phyloP scores from a whole-genome alignment of 2,888 invertebrate species.

The Rhagophthalmus giganteus region DNA sequence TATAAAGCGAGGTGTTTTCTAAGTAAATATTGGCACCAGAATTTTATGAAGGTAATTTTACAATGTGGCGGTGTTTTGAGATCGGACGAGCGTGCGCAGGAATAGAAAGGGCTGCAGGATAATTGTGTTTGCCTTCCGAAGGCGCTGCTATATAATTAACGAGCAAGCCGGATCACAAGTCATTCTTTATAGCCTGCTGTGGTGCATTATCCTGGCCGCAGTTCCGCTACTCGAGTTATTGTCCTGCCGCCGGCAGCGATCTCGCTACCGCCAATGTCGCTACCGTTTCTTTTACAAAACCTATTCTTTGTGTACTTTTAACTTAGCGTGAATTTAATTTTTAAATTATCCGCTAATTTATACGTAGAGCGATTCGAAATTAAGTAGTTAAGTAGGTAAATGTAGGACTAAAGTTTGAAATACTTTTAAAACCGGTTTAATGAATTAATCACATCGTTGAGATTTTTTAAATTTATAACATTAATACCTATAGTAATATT shows the following conservation, averaged over 20 bases:
- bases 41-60: constrained; percentile 29
- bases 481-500: no score
- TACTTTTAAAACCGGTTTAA: no score
- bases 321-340: constrained; percentile 22
- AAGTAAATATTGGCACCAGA: constrained; percentile 25
- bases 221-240: constrained; percentile 35
- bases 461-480: no score
- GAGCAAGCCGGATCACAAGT: constrained; percentile 40
- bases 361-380: constrained; percentile 7
- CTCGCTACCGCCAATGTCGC: constrained; percentile 13
- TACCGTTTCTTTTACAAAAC: constrained; percentile 19
- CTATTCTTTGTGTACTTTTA: constrained; percentile 25
- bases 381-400: constrained; percentile 9
- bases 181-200: constrained; percentile 40
- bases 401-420: no score
- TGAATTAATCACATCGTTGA: no score
- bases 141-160: constrained; percentile 46
- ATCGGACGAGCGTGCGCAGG: constrained; percentile 23
- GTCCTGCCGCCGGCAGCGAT: constrained; percentile 27
- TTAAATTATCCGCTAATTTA: constrained; percentile 23
- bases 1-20: constrained; percentile 15
- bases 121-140: constrained; percentile 46
- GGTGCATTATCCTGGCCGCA: constrained; percentile 39
- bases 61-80: constrained; percentile 24
- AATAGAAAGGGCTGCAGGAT: constrained; percentile 34